Evolutionary conservation across 1,140 invertebrate species (phyloP).

Genomic region (Pseudachorutes palmiensis): DNA sequence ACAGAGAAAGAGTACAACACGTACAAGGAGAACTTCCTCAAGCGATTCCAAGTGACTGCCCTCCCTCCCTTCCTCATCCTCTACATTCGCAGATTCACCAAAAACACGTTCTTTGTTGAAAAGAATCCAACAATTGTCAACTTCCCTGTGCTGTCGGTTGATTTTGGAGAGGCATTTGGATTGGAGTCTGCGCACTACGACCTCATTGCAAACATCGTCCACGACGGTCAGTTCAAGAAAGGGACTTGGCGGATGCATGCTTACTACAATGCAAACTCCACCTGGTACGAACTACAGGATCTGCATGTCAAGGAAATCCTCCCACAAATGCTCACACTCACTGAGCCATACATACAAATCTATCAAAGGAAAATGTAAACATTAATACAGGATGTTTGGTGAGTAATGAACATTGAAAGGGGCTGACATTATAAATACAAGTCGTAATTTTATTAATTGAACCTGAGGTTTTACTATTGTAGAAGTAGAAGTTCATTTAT

Average conservation of each 20-base stretch:
- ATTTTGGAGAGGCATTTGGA: slow-evolving; percentile 72
- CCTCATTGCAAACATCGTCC: slow-evolving; percentile 94
- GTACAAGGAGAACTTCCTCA: slow-evolving; percentile 97
- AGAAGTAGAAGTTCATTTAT: slow-evolving; percentile 19
- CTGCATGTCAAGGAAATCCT: slow-evolving; percentile 95
- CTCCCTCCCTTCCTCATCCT: slow-evolving; percentile 95
- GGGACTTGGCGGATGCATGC: slow-evolving; percentile 94
- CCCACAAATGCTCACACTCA: slow-evolving; percentile 98
- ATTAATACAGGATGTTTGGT: neutral
- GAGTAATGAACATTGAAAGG: neutral
- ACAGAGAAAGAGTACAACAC: slow-evolving; percentile 98
- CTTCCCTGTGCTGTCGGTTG: slow-evolving; percentile 95
- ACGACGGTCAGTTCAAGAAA: slow-evolving; percentile 90
- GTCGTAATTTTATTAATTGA: neutral
- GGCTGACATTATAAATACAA: neutral
- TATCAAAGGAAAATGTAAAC: slow-evolving; percentile 25
- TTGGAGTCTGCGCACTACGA: slow-evolving; percentile 58
- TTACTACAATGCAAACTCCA: slow-evolving; percentile 77
- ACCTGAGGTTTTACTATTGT: neutral
- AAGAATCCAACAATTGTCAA: slow-evolving; percentile 99
- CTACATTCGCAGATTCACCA: slow-evolving; percentile 92
- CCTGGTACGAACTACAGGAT: slow-evolving; percentile 96
- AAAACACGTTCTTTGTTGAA: slow-evolving; percentile 97
- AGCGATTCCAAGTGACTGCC: slow-evolving; percentile 88
- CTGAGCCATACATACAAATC: slow-evolving; percentile 94